Evolutionary conservation across 2,888 invertebrate genomes (phyloP).

Genomic region (Aproaerema taeniolella): DNA sequence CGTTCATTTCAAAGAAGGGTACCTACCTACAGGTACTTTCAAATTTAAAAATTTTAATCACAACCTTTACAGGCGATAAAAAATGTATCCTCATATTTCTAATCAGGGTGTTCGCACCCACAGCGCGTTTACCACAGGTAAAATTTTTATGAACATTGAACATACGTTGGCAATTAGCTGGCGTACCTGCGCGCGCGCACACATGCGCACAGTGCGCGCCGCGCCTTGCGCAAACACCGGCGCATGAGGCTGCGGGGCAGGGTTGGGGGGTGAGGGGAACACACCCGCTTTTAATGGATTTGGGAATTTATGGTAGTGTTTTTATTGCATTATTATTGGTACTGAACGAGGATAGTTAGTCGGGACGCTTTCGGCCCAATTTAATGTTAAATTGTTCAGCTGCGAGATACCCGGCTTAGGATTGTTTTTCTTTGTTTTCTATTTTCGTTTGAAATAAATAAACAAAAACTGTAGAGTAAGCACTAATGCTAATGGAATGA

Average conservation of each 20-base stretch:
- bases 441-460: too few relatives aligned
- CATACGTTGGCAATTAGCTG: conserved; percentile 75
- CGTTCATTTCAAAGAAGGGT: too few relatives aligned
- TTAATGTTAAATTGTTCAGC: too few relatives aligned
- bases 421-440: too few relatives aligned
- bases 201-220: conserved; percentile 27
- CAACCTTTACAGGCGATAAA: too few relatives aligned
- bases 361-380: too few relatives aligned
- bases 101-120: conserved; percentile 22
- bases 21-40: too few relatives aligned
- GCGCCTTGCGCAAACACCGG: conserved; percentile 15
- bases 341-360: conserved; percentile 6
- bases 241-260: not conserved
- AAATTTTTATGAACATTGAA: conserved; percentile 60
- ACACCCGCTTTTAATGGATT: conserved; percentile 51
- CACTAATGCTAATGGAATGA: too few relatives aligned
- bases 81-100: conserved; percentile 2
- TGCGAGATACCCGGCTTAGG: too few relatives aligned
- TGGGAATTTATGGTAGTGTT: conserved; percentile 61
- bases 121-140: conserved; percentile 53
- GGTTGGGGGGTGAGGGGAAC: conserved; percentile 21
- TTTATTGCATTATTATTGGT: conserved; percentile 41
- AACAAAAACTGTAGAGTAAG: too few relatives aligned
- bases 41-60: too few relatives aligned
- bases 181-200: conserved; percentile 58